A percentile compares a stretch with the other conserved stretches of the same genome.
Evolutionary conservation across 1,140 invertebrate genomes (phyloP).

Genomic region (Eriocheir sinensis): DNA sequence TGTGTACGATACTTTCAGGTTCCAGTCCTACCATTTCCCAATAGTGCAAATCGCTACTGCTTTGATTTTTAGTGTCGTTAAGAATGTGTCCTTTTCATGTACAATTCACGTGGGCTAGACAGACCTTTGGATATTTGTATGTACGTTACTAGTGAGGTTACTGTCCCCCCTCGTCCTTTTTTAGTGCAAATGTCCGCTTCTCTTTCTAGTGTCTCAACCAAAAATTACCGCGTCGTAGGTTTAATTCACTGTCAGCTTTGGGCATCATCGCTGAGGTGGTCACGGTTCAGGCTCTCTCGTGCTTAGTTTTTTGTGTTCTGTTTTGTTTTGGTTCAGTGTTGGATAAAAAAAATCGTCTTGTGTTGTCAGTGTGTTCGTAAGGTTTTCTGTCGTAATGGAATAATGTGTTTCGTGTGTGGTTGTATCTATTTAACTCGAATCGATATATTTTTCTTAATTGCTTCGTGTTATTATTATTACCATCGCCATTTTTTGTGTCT

Average conservation of each 20-base stretch:
- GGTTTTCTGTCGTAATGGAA: too few relatives aligned
- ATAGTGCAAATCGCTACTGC: constrained; percentile 7
- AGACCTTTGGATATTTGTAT: too few relatives aligned
- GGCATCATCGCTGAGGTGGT: constrained; percentile 1
- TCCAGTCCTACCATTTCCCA: background rate
- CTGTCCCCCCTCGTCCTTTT: too few relatives aligned
- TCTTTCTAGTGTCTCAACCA: constrained; percentile 15
- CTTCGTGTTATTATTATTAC: background rate
- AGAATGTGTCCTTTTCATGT: background rate
- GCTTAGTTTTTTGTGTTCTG: background rate
- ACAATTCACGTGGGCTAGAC: background rate
- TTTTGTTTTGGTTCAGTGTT: background rate
- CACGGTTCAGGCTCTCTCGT: background rate
- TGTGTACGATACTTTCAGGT: background rate
- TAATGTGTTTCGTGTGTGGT: background rate
- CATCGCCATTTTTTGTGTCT: background rate
- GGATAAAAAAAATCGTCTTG: too few relatives aligned
- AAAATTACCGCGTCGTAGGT: background rate
- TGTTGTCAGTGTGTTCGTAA: too few relatives aligned
- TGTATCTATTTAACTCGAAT: background rate
- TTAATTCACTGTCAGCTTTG: background rate
- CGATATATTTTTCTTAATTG: background rate
- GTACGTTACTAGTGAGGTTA: background rate
- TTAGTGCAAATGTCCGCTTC: background rate
- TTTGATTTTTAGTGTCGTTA: too few relatives aligned